Conservation (phyloP, 2,797 vertebrate genomes). For the Staurois parvus region DNA sequence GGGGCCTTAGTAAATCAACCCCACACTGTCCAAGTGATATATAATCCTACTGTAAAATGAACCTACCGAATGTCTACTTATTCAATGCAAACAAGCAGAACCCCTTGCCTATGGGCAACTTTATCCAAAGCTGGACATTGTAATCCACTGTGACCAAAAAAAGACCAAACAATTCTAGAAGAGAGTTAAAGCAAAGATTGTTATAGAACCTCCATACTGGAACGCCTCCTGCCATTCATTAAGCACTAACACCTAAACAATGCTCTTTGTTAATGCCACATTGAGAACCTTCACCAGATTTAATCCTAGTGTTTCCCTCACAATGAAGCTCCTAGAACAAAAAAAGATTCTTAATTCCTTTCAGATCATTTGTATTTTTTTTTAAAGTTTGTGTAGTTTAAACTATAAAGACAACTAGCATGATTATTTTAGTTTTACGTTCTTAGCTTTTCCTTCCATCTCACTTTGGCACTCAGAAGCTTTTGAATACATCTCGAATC, state of each 20-base stretch:
- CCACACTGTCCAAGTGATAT: too few species aligned
- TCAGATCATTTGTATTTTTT: neutral
- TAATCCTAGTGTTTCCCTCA: neutral
- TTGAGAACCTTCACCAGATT: neutral
- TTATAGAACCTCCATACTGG: neutral
- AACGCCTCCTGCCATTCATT: neutral
- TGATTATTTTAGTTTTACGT: neutral
- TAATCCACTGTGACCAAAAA: neutral
- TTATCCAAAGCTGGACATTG: neutral
- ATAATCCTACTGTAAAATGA: too few species aligned
- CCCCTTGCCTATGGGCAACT: too few species aligned
- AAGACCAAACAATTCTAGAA: neutral
- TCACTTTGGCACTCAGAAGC: neutral
- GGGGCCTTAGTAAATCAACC: too few species aligned
- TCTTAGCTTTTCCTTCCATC: neutral
- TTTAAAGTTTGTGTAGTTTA: neutral
- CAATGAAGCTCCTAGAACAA: neutral
- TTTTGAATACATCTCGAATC: slow-evolving; percentile 26
- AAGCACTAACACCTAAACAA: neutral
- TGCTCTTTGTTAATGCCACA: neutral
- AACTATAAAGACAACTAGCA: neutral
- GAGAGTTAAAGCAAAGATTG: neutral
- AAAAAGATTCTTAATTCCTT: neutral
- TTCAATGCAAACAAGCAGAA: too few species aligned
- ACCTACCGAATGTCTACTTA: too few species aligned